A percentile compares a stretch with the other conserved stretches of the same genome.
Evolutionary conservation across 2,113 vertebrate genomes (phyloP).

Genomic region (Castor canadensis): DNA sequence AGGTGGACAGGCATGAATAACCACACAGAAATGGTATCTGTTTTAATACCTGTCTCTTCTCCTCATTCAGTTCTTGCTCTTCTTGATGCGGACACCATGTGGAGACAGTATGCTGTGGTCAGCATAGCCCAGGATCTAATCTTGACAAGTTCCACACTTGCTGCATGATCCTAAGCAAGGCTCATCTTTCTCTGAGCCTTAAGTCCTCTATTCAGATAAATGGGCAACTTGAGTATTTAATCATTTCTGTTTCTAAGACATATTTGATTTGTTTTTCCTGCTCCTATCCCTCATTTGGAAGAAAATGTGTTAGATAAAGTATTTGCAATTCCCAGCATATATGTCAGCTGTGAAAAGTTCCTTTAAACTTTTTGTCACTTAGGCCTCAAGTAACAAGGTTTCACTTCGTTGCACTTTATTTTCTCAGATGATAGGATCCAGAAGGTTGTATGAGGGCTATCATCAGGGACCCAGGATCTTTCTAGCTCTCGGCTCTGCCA

Average conservation of each 20-base stretch:
- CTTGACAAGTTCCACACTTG: not conserved
- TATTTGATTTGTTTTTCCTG: not conserved
- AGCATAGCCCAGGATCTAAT: not conserved
- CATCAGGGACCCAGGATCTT: not conserved
- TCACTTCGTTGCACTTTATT: not conserved
- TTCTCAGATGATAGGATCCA: not conserved
- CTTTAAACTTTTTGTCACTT: not conserved
- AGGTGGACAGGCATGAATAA: not conserved
- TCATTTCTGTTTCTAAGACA: not conserved
- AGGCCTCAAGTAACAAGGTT: not conserved
- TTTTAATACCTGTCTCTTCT: not conserved
- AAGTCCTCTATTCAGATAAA: not conserved
- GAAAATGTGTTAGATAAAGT: not conserved
- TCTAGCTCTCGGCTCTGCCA: not conserved
- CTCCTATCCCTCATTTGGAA: not conserved
- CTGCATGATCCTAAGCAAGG: not conserved
- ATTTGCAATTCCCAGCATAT: not conserved
- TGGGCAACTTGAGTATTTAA: not conserved
- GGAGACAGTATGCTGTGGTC: not conserved
- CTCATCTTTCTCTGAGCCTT: not conserved
- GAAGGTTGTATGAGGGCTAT: too few species aligned
- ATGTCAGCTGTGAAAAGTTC: not conserved
- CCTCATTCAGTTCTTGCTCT: not conserved
- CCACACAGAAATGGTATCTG: not conserved
- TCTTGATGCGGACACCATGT: not conserved